These are phyloP conservation scores for Galago senegalensis DNA, from an alignment of 2,797 vertebrate species.

Conservation along the genomic window DNA sequence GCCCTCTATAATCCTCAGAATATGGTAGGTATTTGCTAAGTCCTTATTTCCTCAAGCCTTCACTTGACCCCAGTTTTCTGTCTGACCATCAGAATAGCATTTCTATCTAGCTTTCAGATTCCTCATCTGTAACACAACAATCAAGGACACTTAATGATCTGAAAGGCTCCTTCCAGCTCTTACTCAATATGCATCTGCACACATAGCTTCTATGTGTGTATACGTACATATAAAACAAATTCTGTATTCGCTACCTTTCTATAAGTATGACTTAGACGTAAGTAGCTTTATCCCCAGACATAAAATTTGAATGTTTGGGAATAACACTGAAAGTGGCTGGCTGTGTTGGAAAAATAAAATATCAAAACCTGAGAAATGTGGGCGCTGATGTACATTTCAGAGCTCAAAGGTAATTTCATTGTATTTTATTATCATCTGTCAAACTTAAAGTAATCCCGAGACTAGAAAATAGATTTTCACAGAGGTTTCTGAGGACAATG, in stretches of 20 bases:
- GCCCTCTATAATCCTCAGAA: neutral
- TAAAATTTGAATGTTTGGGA: conserved; percentile 44
- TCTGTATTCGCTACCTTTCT: neutral
- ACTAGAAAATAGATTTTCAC: conserved; percentile 76
- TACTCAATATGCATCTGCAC: neutral
- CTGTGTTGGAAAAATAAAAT: conserved; percentile 73
- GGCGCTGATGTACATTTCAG: conserved; percentile 77
- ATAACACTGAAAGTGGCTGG: neutral
- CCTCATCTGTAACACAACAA: neutral
- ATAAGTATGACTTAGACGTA: neutral
- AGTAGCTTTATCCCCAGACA: conserved; percentile 33
- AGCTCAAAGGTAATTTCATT: conserved; percentile 83
- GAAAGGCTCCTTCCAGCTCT: neutral
- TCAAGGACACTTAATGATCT: neutral
- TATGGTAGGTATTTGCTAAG: neutral
- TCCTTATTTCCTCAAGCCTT: neutral
- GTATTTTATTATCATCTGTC: conserved; percentile 82
- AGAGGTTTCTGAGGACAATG: conserved; percentile 81
- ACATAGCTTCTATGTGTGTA: neutral
- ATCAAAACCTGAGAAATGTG: conserved; percentile 50
- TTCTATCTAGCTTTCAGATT: neutral
- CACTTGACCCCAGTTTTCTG: neutral
- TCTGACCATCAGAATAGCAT: neutral
- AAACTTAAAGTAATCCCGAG: conserved; percentile 76
- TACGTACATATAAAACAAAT: neutral